Conservation (phyloP, 2,113 vertebrate species). For the Rhea americana region DNA sequence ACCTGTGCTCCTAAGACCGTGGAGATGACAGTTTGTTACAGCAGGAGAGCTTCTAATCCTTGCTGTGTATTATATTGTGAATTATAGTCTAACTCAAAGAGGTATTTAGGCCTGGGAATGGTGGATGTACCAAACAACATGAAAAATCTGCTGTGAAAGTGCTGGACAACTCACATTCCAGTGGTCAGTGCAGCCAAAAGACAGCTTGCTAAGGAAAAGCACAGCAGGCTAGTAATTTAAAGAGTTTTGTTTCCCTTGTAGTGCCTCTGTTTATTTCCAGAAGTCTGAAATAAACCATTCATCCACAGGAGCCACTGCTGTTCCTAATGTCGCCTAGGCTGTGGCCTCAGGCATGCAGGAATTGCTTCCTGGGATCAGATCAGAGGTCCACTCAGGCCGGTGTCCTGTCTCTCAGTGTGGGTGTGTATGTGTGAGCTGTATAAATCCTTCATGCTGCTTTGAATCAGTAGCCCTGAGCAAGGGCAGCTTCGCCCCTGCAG, state of each 20-base stretch:
- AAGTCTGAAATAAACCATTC: constrained; percentile 47
- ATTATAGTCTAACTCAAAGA: not conserved
- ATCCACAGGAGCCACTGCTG: constrained; percentile 17
- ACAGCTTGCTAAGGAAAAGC: constrained; percentile 35
- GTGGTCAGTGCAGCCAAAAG: constrained; percentile 27
- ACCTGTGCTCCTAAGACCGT: not conserved
- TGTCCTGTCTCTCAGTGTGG: not conserved
- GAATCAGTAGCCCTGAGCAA: not conserved
- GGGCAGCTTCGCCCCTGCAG: not conserved
- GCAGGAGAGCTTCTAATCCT: not conserved
- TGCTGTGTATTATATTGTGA: not conserved
- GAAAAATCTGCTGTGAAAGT: constrained; percentile 27
- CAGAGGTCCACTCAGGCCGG: not conserved
- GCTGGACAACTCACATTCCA: not conserved
- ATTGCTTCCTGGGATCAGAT: constrained; percentile 4
- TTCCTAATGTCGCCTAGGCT: not conserved
- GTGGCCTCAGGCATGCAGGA: not conserved
- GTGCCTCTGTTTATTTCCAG: constrained; percentile 39
- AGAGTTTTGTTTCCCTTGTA: constrained; percentile 39
- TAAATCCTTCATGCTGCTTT: not conserved
- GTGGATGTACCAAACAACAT: not conserved
- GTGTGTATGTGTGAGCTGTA: not conserved
- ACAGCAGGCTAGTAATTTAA: constrained; percentile 53
- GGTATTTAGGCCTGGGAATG: not conserved
- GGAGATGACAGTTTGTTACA: not conserved